These are phyloP conservation scores for Erynnis tages DNA, from an alignment of 2,888 invertebrate species.

Conservation along the genomic window DNA sequence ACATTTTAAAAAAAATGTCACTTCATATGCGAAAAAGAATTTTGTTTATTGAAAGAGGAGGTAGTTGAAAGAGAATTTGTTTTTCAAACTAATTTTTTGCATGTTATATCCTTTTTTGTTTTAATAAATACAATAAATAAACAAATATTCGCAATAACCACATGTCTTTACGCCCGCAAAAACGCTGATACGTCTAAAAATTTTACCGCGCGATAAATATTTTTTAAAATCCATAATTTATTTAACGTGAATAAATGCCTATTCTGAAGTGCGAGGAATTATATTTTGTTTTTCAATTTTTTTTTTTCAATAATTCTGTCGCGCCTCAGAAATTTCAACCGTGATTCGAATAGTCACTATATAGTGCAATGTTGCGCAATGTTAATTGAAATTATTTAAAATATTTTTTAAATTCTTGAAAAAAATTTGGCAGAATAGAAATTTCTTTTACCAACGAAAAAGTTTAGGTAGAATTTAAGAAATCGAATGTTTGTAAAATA, in stretches of 20 bases:
- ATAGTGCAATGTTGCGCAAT: conserved; percentile 28
- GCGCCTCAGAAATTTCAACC: conserved; percentile 41
- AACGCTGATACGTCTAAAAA: conserved; percentile 27
- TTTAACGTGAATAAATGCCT: conserved; percentile 66
- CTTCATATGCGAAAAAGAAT: no score
- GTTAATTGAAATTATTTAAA: neutral
- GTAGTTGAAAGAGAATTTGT: no score
- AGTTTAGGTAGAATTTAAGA: no score
- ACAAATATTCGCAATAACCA: neutral
- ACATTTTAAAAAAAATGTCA: no score
- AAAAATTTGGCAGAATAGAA: neutral
- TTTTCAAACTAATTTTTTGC: no score
- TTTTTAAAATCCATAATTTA: conserved; percentile 44
- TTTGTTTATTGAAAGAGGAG: no score
- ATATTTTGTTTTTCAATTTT: conserved; percentile 10
- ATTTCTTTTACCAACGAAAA: no score
- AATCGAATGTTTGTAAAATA: no score
- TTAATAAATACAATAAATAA: neutral
- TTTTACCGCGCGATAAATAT: conserved; percentile 31
- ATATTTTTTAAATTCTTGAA: neutral
- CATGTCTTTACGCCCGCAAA: conserved; percentile 22
- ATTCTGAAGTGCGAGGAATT: conserved; percentile 52
- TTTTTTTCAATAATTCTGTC: conserved; percentile 43
- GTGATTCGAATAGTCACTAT: conserved; percentile 22
- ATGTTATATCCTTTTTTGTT: neutral